Conservation (phyloP, 1,140 invertebrate genomes). For the Chlorops oryzae region DNA sequence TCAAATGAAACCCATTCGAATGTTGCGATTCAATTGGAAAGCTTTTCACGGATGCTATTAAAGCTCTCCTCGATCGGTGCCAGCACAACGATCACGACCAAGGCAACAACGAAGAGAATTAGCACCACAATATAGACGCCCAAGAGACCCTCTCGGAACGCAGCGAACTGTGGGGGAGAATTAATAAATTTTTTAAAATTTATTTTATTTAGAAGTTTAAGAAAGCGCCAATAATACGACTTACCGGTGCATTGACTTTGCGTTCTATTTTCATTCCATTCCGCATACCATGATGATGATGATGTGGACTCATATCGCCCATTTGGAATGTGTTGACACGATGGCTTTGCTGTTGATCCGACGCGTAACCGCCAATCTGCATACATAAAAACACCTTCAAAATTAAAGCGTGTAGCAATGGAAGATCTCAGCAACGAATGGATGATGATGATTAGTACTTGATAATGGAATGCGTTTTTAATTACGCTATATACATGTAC, state of each 20-base stretch:
- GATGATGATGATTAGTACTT: not conserved
- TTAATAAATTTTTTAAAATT: constrained; percentile 7
- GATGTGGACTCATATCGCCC: constrained; percentile 63
- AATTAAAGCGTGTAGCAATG: constrained; percentile 29
- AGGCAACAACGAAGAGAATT: constrained; percentile 55
- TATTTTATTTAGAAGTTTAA: not conserved
- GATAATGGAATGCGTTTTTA: constrained; percentile 6
- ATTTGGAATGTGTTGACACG: constrained; percentile 75
- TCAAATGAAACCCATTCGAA: no score
- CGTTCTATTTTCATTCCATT: constrained; percentile 58
- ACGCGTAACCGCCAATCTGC: constrained; percentile 66
- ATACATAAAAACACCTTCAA: constrained; percentile 45
- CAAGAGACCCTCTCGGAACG: constrained; percentile 66
- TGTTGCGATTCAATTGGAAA: no score
- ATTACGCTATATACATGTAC: not conserved
- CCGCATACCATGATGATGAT: constrained; percentile 53
- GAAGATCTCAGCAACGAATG: no score
- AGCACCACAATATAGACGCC: constrained; percentile 66
- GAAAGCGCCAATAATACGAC: constrained; percentile 20
- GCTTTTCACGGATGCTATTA: constrained; percentile 13
- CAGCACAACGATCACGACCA: constrained; percentile 66
- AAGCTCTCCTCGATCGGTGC: constrained; percentile 60
- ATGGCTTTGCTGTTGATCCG: constrained; percentile 63
- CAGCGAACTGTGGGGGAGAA: constrained; percentile 59
- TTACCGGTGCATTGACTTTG: constrained; percentile 69